Conservation (phyloP, 1,140 invertebrate species). For the Tetragonula clypearis region DNA sequence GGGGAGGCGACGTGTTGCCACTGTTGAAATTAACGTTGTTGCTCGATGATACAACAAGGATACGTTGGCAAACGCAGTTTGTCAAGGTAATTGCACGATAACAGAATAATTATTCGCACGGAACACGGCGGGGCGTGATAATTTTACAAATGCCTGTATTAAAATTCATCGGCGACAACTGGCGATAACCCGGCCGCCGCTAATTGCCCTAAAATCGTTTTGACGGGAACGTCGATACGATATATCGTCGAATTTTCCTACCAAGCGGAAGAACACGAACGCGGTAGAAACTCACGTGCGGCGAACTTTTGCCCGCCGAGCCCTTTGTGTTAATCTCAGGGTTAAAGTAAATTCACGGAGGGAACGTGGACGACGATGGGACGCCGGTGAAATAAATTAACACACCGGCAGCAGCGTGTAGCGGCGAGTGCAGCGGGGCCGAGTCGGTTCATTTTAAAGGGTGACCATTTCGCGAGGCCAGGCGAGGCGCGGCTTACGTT, state of each 20-base stretch:
- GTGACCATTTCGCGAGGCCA: not conserved
- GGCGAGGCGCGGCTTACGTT: not conserved
- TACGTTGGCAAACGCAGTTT: not conserved
- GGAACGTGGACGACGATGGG: not conserved
- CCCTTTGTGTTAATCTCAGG: no score
- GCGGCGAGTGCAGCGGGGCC: not conserved
- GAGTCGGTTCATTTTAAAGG: conserved; percentile 3
- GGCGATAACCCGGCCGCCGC: not conserved
- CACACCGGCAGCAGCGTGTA: not conserved
- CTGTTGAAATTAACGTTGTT: not conserved
- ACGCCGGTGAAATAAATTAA: not conserved
- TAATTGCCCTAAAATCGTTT: not conserved
- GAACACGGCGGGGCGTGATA: not conserved
- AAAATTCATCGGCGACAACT: not conserved
- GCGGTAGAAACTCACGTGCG: no score
- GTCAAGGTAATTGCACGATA: not conserved
- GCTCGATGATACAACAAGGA: not conserved
- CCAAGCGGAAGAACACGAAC: no score
- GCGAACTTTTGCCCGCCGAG: no score
- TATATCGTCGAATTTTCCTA: not conserved
- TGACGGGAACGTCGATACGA: not conserved
- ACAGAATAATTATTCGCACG: not conserved
- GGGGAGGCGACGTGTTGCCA: no score
- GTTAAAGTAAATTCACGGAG: not conserved
- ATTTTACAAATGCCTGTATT: not conserved